Percentiles rank a stretch among this genome's conserved stretches.
These are phyloP conservation scores for Hylaea fasciaria DNA, from an alignment of 2,888 invertebrate genomes.

Conservation along the genomic window DNA sequence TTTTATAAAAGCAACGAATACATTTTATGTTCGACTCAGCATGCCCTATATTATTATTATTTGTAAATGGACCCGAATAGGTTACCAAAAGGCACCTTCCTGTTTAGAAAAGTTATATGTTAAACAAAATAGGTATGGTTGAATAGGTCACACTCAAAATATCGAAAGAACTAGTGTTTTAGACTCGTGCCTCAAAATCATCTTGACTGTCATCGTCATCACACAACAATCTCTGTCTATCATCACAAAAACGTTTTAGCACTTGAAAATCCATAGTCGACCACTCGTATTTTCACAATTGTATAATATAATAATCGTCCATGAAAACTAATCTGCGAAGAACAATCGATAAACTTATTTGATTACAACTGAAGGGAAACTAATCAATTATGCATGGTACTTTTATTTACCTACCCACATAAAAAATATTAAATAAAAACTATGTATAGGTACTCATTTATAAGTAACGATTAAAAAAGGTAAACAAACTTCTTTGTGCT, in stretches of 20 bases:
- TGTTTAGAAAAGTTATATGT: too few species aligned
- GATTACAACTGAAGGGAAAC: constrained; percentile 1
- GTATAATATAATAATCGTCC: constrained; percentile 1
- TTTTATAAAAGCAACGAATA: too few species aligned
- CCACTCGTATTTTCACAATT: constrained; percentile 30
- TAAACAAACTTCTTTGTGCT: constrained; percentile 53
- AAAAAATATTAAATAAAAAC: constrained; percentile 12
- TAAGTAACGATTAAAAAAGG: constrained; percentile 9
- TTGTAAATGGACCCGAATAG: too few species aligned
- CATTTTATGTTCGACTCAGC: too few species aligned
- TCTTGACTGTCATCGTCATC: constrained; percentile 31
- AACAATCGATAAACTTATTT: constrained; percentile 5
- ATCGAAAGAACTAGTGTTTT: background rate
- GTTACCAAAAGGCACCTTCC: too few species aligned
- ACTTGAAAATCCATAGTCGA: constrained; percentile 36
- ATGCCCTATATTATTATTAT: too few species aligned
- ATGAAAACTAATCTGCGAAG: constrained; percentile 12
- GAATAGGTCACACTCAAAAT: constrained; percentile 4
- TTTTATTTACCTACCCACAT: constrained; percentile 45
- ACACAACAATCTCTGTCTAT: constrained; percentile 33
- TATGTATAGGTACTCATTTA: background rate
- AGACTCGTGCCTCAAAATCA: constrained; percentile 31
- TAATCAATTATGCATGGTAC: constrained; percentile 17
- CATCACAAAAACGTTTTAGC: constrained; percentile 36
- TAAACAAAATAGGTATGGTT: too few species aligned